phyloP scores from a whole-genome alignment of 2,113 vertebrate species.

The Notiomystis cincta region DNA sequence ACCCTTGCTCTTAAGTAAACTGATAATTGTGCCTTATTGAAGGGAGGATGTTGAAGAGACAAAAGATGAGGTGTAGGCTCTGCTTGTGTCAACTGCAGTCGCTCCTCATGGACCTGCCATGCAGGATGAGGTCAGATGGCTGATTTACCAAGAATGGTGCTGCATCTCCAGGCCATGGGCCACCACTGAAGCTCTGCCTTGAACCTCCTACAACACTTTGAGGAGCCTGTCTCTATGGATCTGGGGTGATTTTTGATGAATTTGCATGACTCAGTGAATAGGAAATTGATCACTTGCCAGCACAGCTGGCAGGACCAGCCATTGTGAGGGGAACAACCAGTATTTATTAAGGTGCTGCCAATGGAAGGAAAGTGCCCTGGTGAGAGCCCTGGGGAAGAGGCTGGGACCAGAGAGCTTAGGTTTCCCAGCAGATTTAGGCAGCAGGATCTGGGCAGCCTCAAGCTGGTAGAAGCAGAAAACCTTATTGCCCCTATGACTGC shows the following conservation, averaged over 20 bases:
- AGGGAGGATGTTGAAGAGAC: background rate
- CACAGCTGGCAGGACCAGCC: background rate
- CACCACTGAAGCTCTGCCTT: background rate
- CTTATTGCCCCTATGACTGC: background rate
- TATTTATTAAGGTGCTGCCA: background rate
- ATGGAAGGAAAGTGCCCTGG: background rate
- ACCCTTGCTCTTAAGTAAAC: background rate
- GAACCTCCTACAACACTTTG: accelerated
- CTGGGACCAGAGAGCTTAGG: background rate
- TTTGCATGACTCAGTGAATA: background rate
- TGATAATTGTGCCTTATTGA: background rate
- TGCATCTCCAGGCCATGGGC: background rate
- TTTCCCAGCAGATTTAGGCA: background rate
- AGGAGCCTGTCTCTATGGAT: background rate
- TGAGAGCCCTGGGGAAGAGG: background rate
- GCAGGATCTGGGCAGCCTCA: background rate
- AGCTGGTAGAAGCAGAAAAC: background rate
- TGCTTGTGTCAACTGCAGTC: background rate
- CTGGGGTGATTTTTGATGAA: background rate
- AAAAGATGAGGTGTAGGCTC: background rate
- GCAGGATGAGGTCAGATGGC: background rate
- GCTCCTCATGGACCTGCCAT: background rate
- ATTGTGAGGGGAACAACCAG: background rate
- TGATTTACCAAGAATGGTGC: background rate
- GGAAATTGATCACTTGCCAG: background rate